Percentiles rank a stretch among this genome's conserved stretches.
Conservation (phyloP, 2,888 invertebrate genomes). For the Drosophila phalerata region DNA sequence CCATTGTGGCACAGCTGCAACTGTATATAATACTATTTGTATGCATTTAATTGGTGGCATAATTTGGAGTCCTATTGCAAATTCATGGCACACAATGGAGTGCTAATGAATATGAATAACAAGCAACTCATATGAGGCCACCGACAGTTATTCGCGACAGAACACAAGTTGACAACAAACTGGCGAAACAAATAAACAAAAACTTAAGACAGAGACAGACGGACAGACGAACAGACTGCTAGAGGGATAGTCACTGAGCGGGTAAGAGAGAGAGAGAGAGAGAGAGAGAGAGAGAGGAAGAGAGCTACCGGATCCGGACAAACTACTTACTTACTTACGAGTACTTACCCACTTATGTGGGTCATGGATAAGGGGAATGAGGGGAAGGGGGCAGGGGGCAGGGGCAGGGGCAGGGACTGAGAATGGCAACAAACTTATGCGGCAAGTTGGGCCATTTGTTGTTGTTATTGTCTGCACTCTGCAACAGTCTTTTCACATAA, state of each 20-base stretch:
- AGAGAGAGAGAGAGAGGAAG: not conserved
- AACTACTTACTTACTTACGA: constrained; percentile 67
- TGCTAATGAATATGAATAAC: constrained; percentile 77
- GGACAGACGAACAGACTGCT: not conserved
- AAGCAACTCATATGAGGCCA: constrained; percentile 53
- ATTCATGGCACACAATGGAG: constrained; percentile 67
- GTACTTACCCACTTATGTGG: constrained; percentile 72
- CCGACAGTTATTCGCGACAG: constrained; percentile 43
- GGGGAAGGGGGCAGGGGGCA: not conserved
- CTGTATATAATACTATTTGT: not conserved
- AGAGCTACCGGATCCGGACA: constrained; percentile 35
- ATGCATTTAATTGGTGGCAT: constrained; percentile 48
- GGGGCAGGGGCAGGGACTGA: not conserved
- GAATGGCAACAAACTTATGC: constrained; percentile 68
- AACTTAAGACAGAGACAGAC: constrained; percentile 30
- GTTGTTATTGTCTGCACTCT: constrained; percentile 50
- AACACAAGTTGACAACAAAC: constrained; percentile 54
- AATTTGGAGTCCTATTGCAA: constrained; percentile 49
- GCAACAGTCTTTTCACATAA: constrained; percentile 70
- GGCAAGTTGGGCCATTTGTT: constrained; percentile 67
- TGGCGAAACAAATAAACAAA: constrained; percentile 47
- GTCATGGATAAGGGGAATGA: constrained; percentile 22
- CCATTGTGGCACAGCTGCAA: no score
- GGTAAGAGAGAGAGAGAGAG: not conserved
- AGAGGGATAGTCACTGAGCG: not conserved